Evolutionary conservation across 2,113 vertebrate species (phyloP), one percentile per base, ranked within the genome.

Genomic region (Trinectes maculatus): DNA sequence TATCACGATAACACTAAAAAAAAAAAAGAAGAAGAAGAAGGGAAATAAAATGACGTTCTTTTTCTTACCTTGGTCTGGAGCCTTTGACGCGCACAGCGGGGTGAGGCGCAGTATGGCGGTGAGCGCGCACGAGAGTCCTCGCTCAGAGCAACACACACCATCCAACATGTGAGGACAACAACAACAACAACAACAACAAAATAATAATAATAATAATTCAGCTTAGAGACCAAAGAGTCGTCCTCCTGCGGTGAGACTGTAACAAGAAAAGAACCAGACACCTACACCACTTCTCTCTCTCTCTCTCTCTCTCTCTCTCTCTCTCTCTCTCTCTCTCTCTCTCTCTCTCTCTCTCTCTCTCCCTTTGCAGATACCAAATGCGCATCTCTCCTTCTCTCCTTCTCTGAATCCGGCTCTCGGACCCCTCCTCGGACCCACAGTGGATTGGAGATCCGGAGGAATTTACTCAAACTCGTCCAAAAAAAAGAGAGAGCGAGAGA

Each of bases 381-480:
- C 83, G 84, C 78, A 70, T 75, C 84, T 77, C 68, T 48, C 62
- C 48, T 65, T 24, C 19, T 60, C 29, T 22, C 63, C 62, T 18
- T 1, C 18, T 28, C 67, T 61, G 80, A 26, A 49, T 44, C 64
- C 33, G 44, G 64, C 52, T 37, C 74, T 61, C 58, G 79, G 73
- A 75, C 42, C 71, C 58, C 58, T 67, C 29, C 36, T 71, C 58
- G 29, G 65, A 34, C 58, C 61, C 29, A 36, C 57, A 15, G 54
- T n/a, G 22, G 29, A 36, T 8, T 10, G 46, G 60, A 79, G 72
- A 77, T 55, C 48, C 68, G 58, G 82, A 83, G 80, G 68, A 80
- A 79, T 83, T 53, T 42, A 60, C 52, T 63, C 57, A 26, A 79
- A 84, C 75, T 87, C 69, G n/a, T n/a, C n/a, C n/a, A n/a, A n/a